Conservation (phyloP, 2,113 vertebrate species). For the Carassius gibelio region DNA sequence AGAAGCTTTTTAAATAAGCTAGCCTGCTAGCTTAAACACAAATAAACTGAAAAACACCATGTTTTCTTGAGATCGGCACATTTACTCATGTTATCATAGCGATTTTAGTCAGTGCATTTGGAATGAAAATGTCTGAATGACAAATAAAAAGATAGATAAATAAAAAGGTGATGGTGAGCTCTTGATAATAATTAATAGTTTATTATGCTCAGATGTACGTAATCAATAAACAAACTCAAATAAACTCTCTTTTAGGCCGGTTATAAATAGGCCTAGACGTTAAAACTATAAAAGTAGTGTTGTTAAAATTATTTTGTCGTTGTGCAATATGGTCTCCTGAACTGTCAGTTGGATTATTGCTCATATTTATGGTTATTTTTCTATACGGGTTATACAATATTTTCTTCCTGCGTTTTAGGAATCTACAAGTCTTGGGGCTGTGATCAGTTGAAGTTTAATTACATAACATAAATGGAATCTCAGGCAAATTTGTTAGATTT, state of each 20-base stretch:
- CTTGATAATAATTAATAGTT: not conserved
- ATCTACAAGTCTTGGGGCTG: not conserved
- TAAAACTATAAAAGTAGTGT: not conserved
- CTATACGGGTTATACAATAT: not conserved
- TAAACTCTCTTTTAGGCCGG: not conserved
- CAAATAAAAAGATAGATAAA: not conserved
- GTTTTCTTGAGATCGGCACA: not conserved
- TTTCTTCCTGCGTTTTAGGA: not conserved
- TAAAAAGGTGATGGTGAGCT: not conserved
- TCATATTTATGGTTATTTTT: not conserved
- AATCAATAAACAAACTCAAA: not conserved
- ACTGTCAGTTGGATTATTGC: not conserved
- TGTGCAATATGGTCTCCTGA: not conserved
- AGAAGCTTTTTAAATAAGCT: conserved; percentile 45
- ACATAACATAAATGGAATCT: not conserved
- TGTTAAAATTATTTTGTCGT: not conserved
- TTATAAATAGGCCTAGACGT: not conserved
- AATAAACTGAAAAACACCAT: not conserved
- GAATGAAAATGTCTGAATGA: not conserved
- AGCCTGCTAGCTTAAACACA: conserved; percentile 40
- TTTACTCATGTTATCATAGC: not conserved
- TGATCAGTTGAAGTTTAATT: not conserved
- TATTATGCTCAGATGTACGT: not conserved
- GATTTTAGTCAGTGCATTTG: not conserved
- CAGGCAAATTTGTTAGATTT: not conserved